Percentiles rank a stretch among this genome's conserved stretches.
Conservation (phyloP, 2,797 vertebrate species). For the Cryptoblepharus egeriae region DNA sequence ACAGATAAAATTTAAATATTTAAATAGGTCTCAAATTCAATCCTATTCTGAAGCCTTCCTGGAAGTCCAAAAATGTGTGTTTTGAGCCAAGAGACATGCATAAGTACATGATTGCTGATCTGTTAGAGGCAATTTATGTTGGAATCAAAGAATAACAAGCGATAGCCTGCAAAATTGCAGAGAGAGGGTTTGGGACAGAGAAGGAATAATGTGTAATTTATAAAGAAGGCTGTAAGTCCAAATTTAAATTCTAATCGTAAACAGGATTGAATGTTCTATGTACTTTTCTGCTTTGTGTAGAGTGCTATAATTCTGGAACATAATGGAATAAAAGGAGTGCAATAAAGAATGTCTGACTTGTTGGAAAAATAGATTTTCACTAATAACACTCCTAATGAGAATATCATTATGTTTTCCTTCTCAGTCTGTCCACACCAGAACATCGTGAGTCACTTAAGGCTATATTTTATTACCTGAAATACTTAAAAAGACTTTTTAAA, state of each 20-base stretch:
- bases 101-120: neutral
- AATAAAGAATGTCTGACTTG: neutral
- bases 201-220: neutral
- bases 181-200: no score
- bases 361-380: conserved; percentile 32
- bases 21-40: neutral
- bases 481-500: conserved; percentile 27
- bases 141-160: neutral
- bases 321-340: conserved; percentile 10
- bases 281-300: neutral
- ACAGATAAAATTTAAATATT: neutral
- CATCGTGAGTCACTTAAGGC: neutral
- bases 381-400: neutral
- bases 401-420: neutral
- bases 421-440: neutral
- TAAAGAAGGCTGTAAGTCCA: neutral
- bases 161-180: conserved; percentile 1
- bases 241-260: conserved; percentile 19
- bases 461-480: neutral
- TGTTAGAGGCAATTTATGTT: neutral
- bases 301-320: neutral
- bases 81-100: neutral
- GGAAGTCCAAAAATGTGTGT: neutral
- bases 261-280: neutral
- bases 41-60: neutral